Evolutionary conservation across 2,113 vertebrate genomes (phyloP).

Genomic region (Chaetura pelagica): DNA sequence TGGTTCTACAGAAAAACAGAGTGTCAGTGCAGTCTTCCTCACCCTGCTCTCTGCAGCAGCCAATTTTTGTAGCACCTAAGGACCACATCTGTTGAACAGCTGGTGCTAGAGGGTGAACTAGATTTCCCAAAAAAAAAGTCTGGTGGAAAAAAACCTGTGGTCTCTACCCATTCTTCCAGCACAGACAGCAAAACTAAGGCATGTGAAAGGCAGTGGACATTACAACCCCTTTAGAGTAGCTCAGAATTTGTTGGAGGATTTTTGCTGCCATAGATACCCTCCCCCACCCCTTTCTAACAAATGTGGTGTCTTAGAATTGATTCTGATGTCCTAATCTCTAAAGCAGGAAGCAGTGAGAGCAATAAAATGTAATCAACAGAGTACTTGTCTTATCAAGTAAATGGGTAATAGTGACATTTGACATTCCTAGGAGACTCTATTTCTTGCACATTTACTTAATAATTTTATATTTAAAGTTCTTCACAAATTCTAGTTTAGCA

Average conservation of each 20-base stretch:
- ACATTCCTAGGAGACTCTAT: background rate
- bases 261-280: background rate
- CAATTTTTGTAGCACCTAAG: background rate
- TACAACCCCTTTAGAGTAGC: background rate
- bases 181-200: background rate
- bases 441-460: conserved; percentile 34
- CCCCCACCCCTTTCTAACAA: background rate
- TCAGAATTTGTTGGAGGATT: background rate
- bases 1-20: background rate
- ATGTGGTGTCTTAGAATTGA: background rate
- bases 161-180: background rate
- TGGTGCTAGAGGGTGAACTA: background rate
- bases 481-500: background rate
- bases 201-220: background rate
- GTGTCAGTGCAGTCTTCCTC: background rate
- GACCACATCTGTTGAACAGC: background rate
- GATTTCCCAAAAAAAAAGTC: background rate
- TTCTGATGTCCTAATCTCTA: conserved; percentile 26
- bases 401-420: conserved; percentile 44
- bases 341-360: background rate
- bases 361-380: conserved; percentile 49
- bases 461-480: conserved; percentile 2
- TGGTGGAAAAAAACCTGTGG: background rate
- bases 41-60: background rate
- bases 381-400: conserved; percentile 38